These are phyloP conservation scores for Phylloscopus trochiloides DNA, from an alignment of 2,113 vertebrate genomes.

Conservation along the genomic window DNA sequence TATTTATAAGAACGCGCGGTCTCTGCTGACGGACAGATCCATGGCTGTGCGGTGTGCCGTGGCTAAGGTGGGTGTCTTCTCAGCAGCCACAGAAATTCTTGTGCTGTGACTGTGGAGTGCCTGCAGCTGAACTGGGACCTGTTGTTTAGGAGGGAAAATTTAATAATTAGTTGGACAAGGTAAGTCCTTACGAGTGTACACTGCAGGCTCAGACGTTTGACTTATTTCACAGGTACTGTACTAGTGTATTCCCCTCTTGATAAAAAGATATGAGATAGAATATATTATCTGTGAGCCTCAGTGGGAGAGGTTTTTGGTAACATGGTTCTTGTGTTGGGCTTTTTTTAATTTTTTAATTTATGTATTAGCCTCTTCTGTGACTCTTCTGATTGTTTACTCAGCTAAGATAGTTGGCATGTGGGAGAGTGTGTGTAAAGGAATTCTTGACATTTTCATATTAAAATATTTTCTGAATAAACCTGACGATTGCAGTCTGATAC, in stretches of 20 bases:
- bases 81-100: background rate
- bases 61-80: constrained; percentile 83
- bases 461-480: background rate
- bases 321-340: background rate
- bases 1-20: constrained; percentile 96
- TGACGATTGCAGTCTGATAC: background rate
- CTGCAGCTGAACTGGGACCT: background rate
- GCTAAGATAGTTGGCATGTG: background rate
- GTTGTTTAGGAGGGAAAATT: background rate
- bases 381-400: background rate
- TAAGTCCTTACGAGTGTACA: background rate
- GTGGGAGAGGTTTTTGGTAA: background rate
- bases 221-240: background rate
- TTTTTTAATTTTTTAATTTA: background rate
- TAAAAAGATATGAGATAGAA: background rate
- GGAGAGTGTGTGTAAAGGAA: background rate
- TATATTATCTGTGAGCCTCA: background rate
- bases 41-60: constrained; percentile 96
- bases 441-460: background rate
- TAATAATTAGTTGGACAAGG: background rate
- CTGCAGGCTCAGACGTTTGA: background rate
- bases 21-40: constrained; percentile 91
- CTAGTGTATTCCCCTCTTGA: background rate
- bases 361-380: background rate
- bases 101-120: background rate